Conservation (phyloP, 2,888 invertebrate genomes). For the Boloria euphrosyne region DNA sequence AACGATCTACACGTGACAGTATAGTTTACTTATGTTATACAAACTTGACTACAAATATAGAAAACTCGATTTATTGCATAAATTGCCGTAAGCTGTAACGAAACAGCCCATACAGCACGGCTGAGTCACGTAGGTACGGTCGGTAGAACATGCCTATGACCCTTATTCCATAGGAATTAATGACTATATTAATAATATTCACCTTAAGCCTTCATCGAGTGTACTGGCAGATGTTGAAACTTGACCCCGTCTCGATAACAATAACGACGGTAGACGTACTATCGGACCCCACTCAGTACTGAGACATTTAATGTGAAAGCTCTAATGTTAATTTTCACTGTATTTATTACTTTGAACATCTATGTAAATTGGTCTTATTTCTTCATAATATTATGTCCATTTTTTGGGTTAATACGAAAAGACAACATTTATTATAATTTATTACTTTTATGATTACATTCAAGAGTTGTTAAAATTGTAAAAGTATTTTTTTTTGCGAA, state of each 20-base stretch:
- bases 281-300: conserved; percentile 27
- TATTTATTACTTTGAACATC: conserved; percentile 4
- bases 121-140: conserved; percentile 38
- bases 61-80: conserved; percentile 38
- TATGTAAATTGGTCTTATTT: too few relatives aligned
- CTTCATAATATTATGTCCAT: too few relatives aligned
- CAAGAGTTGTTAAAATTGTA: too few relatives aligned
- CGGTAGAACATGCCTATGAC: conserved; percentile 9
- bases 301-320: conserved; percentile 30
- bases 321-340: conserved; percentile 20
- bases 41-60: conserved; percentile 32
- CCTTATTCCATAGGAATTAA: conserved; percentile 25
- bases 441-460: too few relatives aligned
- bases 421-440: too few relatives aligned
- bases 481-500: too few relatives aligned
- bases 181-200: conserved; percentile 25
- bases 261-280: conserved; percentile 33
- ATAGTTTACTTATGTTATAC: conserved; percentile 13
- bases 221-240: conserved; percentile 44
- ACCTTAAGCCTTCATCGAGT: conserved; percentile 19
- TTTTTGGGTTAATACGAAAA: too few relatives aligned
- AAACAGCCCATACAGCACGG: conserved; percentile 32
- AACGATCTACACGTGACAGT: conserved; percentile 11
- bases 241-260: conserved; percentile 44
- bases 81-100: conserved; percentile 36